A percentile compares a stretch with the other conserved stretches of the same genome.
Evolutionary conservation across 2,113 vertebrate species (phyloP).

Genomic region (Arothron firmamentum): DNA sequence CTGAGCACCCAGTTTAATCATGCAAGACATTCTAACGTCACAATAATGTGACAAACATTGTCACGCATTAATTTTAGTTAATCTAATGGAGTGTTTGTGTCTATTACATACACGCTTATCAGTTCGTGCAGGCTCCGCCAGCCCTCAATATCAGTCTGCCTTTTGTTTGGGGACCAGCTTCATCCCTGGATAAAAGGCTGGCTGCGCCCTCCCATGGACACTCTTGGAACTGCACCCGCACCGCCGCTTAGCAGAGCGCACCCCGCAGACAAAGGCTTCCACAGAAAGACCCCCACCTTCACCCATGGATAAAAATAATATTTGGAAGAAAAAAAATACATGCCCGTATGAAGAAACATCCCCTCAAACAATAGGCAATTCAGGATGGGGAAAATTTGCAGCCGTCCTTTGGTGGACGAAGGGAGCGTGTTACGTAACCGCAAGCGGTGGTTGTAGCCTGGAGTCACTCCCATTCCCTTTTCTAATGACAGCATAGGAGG

Average conservation of each 20-base stretch:
- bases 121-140: constrained; percentile 12
- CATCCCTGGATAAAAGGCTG: constrained; percentile 31
- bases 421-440: constrained; percentile 63
- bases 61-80: not conserved
- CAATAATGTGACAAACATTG: not conserved
- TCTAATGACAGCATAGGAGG: constrained; percentile 64
- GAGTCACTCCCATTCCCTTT: constrained; percentile 70
- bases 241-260: constrained; percentile 5
- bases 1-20: no score
- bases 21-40: no score
- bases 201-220: constrained; percentile 61
- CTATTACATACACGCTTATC: constrained; percentile 1
- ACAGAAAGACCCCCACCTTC: not conserved
- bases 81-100: not conserved
- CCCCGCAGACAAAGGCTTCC: constrained; percentile 30
- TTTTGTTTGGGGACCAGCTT: constrained; percentile 62
- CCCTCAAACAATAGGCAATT: constrained; percentile 14
- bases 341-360: not conserved
- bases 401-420: constrained; percentile 49
- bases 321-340: not conserved
- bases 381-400: constrained; percentile 21
- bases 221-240: constrained; percentile 14
- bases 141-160: constrained; percentile 43
- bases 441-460: constrained; percentile 67
- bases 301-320: not conserved